Evolutionary conservation across 2,113 vertebrate genomes (phyloP).

Genomic region (Toxostoma redivivum): DNA sequence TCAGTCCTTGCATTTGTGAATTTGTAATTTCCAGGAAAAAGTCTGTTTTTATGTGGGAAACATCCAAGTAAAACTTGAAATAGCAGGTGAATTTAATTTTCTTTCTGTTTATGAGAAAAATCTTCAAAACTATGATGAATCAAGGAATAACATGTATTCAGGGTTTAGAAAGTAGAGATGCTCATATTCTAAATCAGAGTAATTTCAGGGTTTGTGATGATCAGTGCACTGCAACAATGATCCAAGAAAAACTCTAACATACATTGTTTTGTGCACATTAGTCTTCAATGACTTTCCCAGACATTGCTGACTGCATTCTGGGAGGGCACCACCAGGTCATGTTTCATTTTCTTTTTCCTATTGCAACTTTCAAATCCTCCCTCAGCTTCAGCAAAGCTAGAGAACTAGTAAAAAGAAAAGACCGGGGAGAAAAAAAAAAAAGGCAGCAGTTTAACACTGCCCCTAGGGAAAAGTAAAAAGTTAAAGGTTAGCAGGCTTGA

Average conservation of each 20-base stretch:
- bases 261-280: neutral
- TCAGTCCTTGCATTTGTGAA: neutral
- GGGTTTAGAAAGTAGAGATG: neutral
- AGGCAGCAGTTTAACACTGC: neutral
- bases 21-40: neutral
- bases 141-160: neutral
- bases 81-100: neutral
- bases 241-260: neutral
- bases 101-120: neutral
- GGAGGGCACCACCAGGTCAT: neutral
- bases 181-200: neutral
- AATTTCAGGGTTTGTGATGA: neutral
- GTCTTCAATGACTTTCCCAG: neutral
- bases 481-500: neutral
- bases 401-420: neutral
- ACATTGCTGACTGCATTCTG: neutral
- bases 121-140: neutral
- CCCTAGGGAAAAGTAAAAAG: neutral
- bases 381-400: neutral
- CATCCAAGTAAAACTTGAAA: neutral
- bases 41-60: neutral
- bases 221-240: neutral
- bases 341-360: conserved; percentile 2
- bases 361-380: neutral
- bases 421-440: neutral